These are phyloP conservation scores for Thecophora atra DNA, from an alignment of 2,888 invertebrate genomes.

Conservation along the genomic window DNA sequence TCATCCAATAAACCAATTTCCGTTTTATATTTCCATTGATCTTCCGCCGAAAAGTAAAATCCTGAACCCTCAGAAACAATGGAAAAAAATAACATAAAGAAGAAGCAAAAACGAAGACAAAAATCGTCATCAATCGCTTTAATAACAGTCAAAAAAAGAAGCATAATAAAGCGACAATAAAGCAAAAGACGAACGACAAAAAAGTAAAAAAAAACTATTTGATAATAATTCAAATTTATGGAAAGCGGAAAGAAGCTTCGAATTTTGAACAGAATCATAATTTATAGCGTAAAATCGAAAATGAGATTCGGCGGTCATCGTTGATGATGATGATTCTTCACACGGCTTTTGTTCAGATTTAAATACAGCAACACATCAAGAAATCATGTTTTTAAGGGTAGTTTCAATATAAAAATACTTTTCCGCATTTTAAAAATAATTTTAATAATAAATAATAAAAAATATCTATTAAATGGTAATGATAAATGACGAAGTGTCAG, in stretches of 20 bases:
- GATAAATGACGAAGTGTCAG: too few relatives aligned
- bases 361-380: too few relatives aligned
- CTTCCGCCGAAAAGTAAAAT: conserved; percentile 41
- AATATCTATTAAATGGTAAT: too few relatives aligned
- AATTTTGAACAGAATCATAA: conserved; percentile 50
- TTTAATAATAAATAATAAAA: too few relatives aligned
- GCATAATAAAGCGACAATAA: conserved; percentile 22
- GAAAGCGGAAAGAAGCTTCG: conserved; percentile 64
- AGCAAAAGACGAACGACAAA: neutral
- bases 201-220: conserved; percentile 48
- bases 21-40: conserved; percentile 47
- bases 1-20: conserved; percentile 46
- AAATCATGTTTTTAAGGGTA: too few relatives aligned
- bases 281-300: conserved; percentile 58
- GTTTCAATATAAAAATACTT: too few relatives aligned
- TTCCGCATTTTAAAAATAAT: too few relatives aligned
- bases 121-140: too few relatives aligned
- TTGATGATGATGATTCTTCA: conserved; percentile 37
- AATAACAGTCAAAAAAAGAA: conserved; percentile 6
- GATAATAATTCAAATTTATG: conserved; percentile 65
- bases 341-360: too few relatives aligned
- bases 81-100: conserved; percentile 32
- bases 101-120: conserved; percentile 31
- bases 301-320: conserved; percentile 55
- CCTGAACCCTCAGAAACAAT: conserved; percentile 42